Percentiles rank a stretch among this genome's conserved stretches.
Evolutionary conservation across 2,888 invertebrate species (phyloP).

Genomic region (Xestia ashworthii): DNA sequence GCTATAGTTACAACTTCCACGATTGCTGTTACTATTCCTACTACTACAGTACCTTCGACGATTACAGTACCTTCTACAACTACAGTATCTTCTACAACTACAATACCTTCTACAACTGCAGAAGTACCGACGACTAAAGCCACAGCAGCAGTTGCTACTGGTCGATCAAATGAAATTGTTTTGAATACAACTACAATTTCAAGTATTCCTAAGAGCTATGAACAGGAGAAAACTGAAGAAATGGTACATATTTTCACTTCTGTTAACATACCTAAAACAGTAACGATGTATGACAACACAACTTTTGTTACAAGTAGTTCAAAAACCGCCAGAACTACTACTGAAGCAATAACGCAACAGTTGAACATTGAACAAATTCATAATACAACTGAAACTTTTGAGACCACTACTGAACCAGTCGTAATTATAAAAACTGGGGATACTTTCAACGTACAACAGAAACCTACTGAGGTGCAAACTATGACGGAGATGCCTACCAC

Average conservation of each 20-base stretch:
- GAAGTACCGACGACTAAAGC: conserved; percentile 14
- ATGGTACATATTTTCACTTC: conserved; percentile 16
- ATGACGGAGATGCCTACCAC: conserved; percentile 66
- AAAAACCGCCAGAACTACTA: conserved; percentile 34
- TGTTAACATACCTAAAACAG: conserved; percentile 32
- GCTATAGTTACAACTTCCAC: conserved; percentile 42
- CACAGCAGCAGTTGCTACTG: conserved; percentile 11
- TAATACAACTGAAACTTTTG: conserved; percentile 68
- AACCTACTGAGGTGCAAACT: conserved; percentile 23
- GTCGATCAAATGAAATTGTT: conserved; percentile 18
- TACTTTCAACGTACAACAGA: conserved; percentile 34
- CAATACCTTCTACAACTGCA: conserved; percentile 23
- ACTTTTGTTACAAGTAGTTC: conserved; percentile 51
- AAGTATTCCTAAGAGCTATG: conserved; percentile 24
- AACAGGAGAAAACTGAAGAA: conserved; percentile 27
- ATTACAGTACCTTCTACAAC: conserved; percentile 43
- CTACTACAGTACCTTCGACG: conserved; percentile 32
- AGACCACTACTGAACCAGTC: conserved; percentile 39
- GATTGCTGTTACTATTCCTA: conserved; percentile 57
- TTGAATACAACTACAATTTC: conserved; percentile 9
- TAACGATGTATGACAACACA: conserved; percentile 32
- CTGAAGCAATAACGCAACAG: conserved; percentile 56
- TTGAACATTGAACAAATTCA: conserved; percentile 62
- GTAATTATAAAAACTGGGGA: conserved; percentile 10
- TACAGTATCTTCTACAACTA: conserved; percentile 29